Percentiles rank a stretch among this genome's conserved stretches.
Conservation (phyloP, 2,113 vertebrate species). For the Rhineura floridana region DNA sequence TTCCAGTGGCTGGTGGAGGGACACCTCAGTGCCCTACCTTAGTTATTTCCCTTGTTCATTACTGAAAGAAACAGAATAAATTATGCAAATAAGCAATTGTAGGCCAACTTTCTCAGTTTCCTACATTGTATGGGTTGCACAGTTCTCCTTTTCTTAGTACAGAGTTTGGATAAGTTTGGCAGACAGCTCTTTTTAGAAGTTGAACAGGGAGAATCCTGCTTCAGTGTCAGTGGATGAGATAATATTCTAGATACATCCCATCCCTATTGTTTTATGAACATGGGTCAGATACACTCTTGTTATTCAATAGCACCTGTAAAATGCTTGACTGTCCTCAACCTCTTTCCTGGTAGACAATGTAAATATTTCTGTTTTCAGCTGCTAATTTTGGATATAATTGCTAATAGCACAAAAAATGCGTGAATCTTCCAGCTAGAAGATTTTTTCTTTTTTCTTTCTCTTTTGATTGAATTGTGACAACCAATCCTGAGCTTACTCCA, state of each 20-base stretch:
- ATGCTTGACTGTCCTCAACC: neutral
- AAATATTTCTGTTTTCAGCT: neutral
- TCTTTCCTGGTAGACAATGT: neutral
- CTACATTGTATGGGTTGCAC: neutral
- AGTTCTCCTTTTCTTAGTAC: neutral
- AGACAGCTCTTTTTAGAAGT: neutral
- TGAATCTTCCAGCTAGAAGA: constrained; percentile 13
- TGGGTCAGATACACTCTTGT: neutral
- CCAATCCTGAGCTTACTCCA: neutral
- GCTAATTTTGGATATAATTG: constrained; percentile 2
- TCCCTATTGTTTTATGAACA: neutral
- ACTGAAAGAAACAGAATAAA: neutral
- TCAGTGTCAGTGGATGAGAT: neutral
- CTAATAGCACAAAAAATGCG: constrained; percentile 10
- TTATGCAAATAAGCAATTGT: neutral
- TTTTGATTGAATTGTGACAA: constrained; percentile 8
- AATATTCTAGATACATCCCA: neutral
- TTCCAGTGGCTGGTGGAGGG: neutral
- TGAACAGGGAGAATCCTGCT: neutral
- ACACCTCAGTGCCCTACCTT: neutral
- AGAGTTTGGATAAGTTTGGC: neutral
- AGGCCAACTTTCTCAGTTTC: neutral
- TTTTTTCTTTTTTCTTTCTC: neutral
- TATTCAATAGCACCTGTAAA: neutral
- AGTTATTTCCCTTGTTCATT: neutral